Evolutionary conservation across 2,888 invertebrate species (phyloP).

Genomic region (Boloria euphrosyne): DNA sequence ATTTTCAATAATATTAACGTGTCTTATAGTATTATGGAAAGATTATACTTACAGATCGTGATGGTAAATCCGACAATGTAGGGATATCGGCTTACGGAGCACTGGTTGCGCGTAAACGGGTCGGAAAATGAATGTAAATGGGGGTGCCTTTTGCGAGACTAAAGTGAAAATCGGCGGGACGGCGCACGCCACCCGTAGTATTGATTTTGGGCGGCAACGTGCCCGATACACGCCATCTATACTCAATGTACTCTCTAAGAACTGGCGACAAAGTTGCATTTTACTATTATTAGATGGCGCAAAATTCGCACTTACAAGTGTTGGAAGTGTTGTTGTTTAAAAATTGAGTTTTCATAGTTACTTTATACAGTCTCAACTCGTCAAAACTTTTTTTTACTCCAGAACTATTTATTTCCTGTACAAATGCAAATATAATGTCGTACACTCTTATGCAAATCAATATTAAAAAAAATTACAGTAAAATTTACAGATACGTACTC

Average conservation of each 20-base stretch:
- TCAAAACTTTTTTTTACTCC: too few relatives aligned
- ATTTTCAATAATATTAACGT: slow-evolving; percentile 2
- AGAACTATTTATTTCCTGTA: too few relatives aligned
- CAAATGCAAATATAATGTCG: too few relatives aligned
- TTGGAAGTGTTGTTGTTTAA: too few relatives aligned
- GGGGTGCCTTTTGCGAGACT: slow-evolving; percentile 70
- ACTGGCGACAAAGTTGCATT: slow-evolving; percentile 35
- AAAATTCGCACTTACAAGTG: background rate
- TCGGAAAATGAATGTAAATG: slow-evolving; percentile 61
- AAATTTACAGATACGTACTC: too few relatives aligned
- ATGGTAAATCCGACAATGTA: slow-evolving; percentile 54
- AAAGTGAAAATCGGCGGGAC: slow-evolving; percentile 64
- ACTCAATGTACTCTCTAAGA: slow-evolving; percentile 27
- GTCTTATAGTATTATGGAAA: slow-evolving; percentile 11
- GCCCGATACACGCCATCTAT: slow-evolving; percentile 55
- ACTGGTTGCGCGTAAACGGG: slow-evolving; percentile 63
- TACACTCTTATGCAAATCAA: too few relatives aligned
- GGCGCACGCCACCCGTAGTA: slow-evolving; percentile 67
- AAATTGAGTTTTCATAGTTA: too few relatives aligned
- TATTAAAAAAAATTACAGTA: too few relatives aligned
- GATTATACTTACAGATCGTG: slow-evolving; percentile 59
- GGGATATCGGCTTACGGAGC: slow-evolving; percentile 56
- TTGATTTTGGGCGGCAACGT: slow-evolving; percentile 79
- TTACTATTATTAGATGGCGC: slow-evolving; percentile 57
- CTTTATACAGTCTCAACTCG: too few relatives aligned